These are phyloP conservation scores for Synanthedon formicaeformis DNA, from an alignment of 2,888 invertebrate species.

Conservation along the genomic window DNA sequence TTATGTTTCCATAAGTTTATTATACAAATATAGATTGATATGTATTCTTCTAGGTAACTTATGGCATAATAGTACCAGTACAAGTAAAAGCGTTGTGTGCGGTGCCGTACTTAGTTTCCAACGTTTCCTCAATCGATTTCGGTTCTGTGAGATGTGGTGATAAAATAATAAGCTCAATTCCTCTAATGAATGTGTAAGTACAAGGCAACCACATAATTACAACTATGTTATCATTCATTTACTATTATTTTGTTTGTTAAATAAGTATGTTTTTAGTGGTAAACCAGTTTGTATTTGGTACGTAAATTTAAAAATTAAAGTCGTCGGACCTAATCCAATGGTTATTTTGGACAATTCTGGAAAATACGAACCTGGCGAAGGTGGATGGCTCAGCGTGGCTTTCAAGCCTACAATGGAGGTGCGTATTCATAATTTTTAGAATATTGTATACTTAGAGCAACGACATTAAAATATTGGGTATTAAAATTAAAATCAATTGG, in stretches of 20 bases:
- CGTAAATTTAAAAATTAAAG: constrained; percentile 43
- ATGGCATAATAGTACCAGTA: constrained; percentile 72
- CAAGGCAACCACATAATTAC: not conserved
- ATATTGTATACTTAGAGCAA: not conserved
- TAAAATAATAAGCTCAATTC: constrained; percentile 62
- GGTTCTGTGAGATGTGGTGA: constrained; percentile 71
- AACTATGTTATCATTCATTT: not conserved
- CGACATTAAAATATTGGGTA: not conserved
- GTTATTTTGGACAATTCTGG: constrained; percentile 49
- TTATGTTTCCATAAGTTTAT: not conserved
- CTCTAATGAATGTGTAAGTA: constrained; percentile 71
- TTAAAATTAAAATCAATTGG: not conserved
- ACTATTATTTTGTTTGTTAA: not conserved
- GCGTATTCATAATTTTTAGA: not conserved
- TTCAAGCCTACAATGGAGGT: constrained; percentile 70
- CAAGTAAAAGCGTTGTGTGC: constrained; percentile 68
- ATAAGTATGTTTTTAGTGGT: constrained; percentile 45
- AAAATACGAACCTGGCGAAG: constrained; percentile 57
- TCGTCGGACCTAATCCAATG: constrained; percentile 37
- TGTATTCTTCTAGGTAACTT: constrained; percentile 49
- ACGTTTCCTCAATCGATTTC: constrained; percentile 59
- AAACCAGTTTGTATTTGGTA: constrained; percentile 69
- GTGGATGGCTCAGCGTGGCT: constrained; percentile 62
- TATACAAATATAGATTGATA: not conserved
- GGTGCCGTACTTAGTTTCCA: constrained; percentile 64